phyloP scores from a whole-genome alignment of 64 coral and sea anemone genomes.

The Montipora efflorescens region DNA sequence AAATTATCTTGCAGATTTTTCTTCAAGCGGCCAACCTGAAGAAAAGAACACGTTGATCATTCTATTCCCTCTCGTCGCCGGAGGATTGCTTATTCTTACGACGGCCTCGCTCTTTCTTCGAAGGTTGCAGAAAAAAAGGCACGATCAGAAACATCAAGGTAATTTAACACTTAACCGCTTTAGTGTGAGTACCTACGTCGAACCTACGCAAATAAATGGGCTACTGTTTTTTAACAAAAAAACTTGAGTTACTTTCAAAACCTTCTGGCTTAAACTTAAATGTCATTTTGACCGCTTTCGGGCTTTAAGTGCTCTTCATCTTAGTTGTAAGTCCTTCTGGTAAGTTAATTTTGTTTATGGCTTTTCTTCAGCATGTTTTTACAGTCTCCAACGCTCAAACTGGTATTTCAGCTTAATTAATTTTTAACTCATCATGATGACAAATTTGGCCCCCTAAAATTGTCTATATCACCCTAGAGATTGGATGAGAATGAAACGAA shows the following conservation, averaged over 20 bases:
- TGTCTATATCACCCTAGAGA: too few species aligned
- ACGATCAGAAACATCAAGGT: slow-evolving; percentile 15
- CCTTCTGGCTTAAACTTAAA: too few species aligned
- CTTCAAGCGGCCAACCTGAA: neutral
- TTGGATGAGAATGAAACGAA: too few species aligned
- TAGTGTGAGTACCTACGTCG: neutral
- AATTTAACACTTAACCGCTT: neutral
- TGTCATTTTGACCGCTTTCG: too few species aligned
- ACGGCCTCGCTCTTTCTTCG: neutral
- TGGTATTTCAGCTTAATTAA: too few species aligned
- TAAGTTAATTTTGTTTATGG: too few species aligned
- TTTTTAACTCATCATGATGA: too few species aligned
- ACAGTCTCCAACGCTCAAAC: too few species aligned
- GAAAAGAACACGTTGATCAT: neutral
- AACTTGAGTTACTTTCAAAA: neutral
- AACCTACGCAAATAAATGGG: neutral
- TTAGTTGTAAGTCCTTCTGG: too few species aligned
- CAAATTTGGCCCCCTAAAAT: too few species aligned
- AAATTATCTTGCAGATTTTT: neutral
- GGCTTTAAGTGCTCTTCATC: too few species aligned
- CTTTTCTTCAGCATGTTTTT: too few species aligned
- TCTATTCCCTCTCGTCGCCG: slow-evolving; percentile 9
- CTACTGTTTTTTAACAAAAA: neutral
- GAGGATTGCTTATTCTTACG: neutral
- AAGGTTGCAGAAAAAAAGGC: neutral